Evolutionary conservation across 2,113 vertebrate species (phyloP), one percentile per base, ranked within the genome.

Genomic region (Clupea harengus): DNA sequence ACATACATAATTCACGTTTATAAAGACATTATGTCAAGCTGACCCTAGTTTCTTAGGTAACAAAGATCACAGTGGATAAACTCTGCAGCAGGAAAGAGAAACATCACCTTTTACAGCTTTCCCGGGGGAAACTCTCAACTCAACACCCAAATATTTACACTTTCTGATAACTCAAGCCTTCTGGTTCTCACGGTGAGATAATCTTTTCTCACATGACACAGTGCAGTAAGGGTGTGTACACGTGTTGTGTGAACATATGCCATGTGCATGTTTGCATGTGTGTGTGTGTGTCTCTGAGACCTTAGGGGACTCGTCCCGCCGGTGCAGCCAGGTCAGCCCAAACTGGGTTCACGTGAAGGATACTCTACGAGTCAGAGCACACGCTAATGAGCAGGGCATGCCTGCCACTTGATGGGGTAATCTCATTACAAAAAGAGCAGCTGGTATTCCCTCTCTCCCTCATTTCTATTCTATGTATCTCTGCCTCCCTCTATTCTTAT

Each of bases 331-430:
- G 84, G 45, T 84, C 60, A 82, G 49, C 20, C 72, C 52, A 87
- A 87, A 87, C 86, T 78, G 49, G 82, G 80, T 81, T 50, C 86
- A 86, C 85, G 88, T 82, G 88, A 87, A 81, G 45, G 78, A 89
- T 84, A 60, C 67, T 18, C 52, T 83, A 84, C 49, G 6, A 50
- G 81, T 7, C 32, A 32, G n/a, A 57, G 82, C n/a, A 39, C 80
- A n/a, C 44, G 28, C 82, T 84, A 82, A 86, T 78, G 57, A 82
- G 49, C 17, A 45, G 83, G 60, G 81, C 50, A 85, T 78, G 80
- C 82, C 67, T 81, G n/a, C 44, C 82, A 81, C 83, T 82, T 82
- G 83, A 87, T 46, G 11, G 18, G 4, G 45, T 86, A 88, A 86
- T 83, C 75, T 86, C 39, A 54, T 88, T 86, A 87, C 81, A 17